Evolutionary conservation across 2,797 vertebrate genomes (phyloP), one percentile per base, ranked within the genome.

Genomic region (Florisuga fusca): DNA sequence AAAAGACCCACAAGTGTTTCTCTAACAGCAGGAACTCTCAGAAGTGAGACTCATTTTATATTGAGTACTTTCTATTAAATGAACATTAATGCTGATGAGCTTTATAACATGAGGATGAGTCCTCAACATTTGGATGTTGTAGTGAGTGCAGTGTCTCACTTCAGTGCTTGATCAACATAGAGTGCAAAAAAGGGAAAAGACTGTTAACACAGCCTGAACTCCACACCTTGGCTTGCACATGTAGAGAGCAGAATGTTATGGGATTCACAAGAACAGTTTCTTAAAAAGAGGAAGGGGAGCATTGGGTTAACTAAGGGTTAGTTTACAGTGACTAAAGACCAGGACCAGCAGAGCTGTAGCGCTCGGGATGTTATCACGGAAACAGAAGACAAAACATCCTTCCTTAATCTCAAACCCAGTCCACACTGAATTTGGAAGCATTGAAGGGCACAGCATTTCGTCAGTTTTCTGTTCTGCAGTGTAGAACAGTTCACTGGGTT

Each of bases 321-420:
- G 90, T 94, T 96, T 94, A 87, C 69, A 93, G 82, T 15, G 74
- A 92, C 79, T 81, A 3, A 79, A 85, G 82, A 84, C 58, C 76
- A 88, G 72, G 68, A 78, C 38, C 75, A 79, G 89, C 9, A 7
- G 1, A 90, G 85, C 95, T 89, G 59, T 15, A 76, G 87, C 3
- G 43, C 67, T 96, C 94, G 95, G 96, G 96, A 97, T 96, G 94
- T 96, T 93, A 96, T 93, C 75, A 91, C 25, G 89, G 97, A 97
- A 97, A 93, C 95, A 97, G 87, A 96, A 96, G 84, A 97, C 83
- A 96, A 96, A 96, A 97, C 96, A 97, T 96, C 97, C 97, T 97
- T 97, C 97, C 97, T 96, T 94, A 76, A 91, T 67, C 92, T 94
- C 89, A 79, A 95, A 90, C 59, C 57, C 46, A 72, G 75, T 89